Evolutionary conservation across 2,797 vertebrate species (phyloP).

Genomic region (Pyrocephalus nanus): DNA sequence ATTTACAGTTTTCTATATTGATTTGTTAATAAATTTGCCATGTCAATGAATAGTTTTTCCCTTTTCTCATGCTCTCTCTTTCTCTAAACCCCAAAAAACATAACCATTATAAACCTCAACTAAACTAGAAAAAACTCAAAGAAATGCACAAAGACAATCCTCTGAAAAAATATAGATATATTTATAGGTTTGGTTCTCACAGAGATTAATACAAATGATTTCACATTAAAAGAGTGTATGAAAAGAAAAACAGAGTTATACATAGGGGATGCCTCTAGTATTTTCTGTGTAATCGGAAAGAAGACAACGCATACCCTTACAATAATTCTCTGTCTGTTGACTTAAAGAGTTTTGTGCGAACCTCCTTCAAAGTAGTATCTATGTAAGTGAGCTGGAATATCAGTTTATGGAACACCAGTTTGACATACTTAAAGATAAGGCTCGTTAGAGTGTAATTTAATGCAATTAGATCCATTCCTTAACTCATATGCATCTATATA

Average conservation of each 20-base stretch:
- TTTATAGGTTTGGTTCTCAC: background rate
- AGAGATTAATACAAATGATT: background rate
- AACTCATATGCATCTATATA: background rate
- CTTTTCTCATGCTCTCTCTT: background rate
- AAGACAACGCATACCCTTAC: background rate
- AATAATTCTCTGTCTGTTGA: background rate
- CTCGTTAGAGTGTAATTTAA: background rate
- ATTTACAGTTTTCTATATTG: background rate
- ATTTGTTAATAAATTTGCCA: background rate
- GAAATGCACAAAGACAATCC: background rate
- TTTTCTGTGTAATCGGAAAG: background rate
- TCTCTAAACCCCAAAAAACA: background rate
- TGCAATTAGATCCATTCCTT: background rate
- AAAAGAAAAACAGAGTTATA: background rate
- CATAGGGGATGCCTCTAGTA: background rate
- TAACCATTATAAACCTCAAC: background rate
- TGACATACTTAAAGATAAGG: background rate
- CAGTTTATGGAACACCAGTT: background rate
- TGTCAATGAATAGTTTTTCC: background rate
- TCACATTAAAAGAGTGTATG: rapidly evolving
- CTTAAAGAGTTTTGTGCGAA: background rate
- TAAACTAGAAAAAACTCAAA: background rate
- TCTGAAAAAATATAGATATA: background rate
- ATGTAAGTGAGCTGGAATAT: background rate
- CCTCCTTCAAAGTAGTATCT: background rate